These are phyloP conservation scores for Tethya wilhelma DNA, from an alignment of 37 sponge, comb jelly and placozoan genomes.

Conservation along the genomic window DNA sequence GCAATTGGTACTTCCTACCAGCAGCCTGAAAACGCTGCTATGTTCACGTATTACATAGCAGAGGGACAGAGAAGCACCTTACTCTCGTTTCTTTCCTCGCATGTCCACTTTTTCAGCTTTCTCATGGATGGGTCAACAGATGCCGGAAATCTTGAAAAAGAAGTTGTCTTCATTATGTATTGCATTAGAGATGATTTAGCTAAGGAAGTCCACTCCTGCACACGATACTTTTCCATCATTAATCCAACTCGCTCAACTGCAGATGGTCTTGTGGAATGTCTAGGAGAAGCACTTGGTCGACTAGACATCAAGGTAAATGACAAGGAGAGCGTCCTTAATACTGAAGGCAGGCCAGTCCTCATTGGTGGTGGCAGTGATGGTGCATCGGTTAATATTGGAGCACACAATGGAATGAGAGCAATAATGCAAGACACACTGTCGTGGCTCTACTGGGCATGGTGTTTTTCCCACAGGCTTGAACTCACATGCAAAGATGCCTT, in stretches of 20 bases:
- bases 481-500: slow-evolving; percentile 61
- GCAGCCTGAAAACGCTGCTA: background rate
- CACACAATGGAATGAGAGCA: slow-evolving; percentile 58
- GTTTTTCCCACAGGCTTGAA: slow-evolving; percentile 64
- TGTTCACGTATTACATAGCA: slow-evolving; percentile 31
- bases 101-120: slow-evolving; percentile 46
- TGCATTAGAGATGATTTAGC: background rate
- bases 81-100: background rate
- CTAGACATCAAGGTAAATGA: slow-evolving; percentile 44
- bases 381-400: slow-evolving; percentile 59
- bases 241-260: slow-evolving; percentile 32
- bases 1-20: slow-evolving; percentile 41
- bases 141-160: slow-evolving; percentile 45
- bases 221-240: slow-evolving; percentile 21
- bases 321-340: slow-evolving; percentile 17
- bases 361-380: slow-evolving; percentile 75
- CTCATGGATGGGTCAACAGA: slow-evolving; percentile 76
- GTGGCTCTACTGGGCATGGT: slow-evolving; percentile 67
- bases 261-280: slow-evolving; percentile 45
- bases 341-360: slow-evolving; percentile 27
- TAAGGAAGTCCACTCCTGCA: slow-evolving; percentile 2
- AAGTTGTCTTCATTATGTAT: slow-evolving; percentile 20
- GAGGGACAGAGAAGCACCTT: background rate
- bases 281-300: slow-evolving; percentile 14
- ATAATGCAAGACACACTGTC: slow-evolving; percentile 34